phyloP scores from a whole-genome alignment of 2,113 vertebrate species.

The Microcebus tavaratra region DNA sequence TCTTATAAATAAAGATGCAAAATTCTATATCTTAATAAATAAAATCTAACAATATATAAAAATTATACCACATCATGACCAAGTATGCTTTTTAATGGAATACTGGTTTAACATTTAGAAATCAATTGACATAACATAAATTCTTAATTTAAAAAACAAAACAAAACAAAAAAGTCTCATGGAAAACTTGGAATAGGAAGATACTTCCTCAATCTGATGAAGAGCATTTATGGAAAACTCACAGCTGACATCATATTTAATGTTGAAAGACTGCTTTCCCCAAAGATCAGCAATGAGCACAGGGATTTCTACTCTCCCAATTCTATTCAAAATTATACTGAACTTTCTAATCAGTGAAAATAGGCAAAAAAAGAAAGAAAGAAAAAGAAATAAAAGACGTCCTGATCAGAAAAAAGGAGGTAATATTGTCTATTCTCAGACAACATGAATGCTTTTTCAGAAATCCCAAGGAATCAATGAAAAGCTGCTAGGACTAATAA shows the following conservation, averaged over 20 bases:
- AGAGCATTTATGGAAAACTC: not conserved
- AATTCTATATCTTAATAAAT: not conserved
- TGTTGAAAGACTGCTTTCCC: not conserved
- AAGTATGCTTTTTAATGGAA: not conserved
- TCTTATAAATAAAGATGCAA: not conserved
- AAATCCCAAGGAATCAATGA: not conserved
- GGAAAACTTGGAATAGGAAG: not conserved
- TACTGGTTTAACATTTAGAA: not conserved
- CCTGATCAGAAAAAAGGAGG: not conserved
- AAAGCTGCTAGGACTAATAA: not conserved
- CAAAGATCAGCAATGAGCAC: not conserved
- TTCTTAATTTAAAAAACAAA: not conserved
- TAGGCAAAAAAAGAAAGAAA: not conserved
- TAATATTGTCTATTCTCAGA: not conserved
- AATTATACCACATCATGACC: not conserved
- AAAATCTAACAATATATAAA: not conserved
- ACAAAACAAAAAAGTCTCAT: not conserved
- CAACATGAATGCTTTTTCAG: not conserved
- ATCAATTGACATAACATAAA: not conserved
- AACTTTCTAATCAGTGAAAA: not conserved
- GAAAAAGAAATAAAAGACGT: not conserved
- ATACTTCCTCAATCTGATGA: not conserved
- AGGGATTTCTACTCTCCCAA: not conserved
- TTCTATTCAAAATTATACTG: not conserved
- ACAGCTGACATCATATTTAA: not conserved